Conservation (phyloP, 2,113 vertebrate genomes). For the Anser brachyrhynchus region DNA sequence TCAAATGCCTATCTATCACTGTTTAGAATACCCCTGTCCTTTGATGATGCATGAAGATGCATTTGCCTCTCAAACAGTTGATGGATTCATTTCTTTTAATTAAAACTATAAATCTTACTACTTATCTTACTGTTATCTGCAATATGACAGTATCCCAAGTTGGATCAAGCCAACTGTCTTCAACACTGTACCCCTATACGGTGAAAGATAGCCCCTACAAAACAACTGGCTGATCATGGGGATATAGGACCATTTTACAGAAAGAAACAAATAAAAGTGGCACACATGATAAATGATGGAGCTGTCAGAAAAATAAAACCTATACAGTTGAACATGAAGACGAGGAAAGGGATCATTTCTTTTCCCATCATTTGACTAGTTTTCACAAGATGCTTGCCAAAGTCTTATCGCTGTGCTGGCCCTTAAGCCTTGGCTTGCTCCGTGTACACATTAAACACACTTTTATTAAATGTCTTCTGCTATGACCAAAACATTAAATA, state of each 20-base stretch:
- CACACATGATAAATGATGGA: background rate
- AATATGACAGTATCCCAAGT: background rate
- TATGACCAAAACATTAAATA: background rate
- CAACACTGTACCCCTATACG: fast-evolving
- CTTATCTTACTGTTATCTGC: background rate
- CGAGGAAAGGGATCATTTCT: background rate
- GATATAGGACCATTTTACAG: background rate
- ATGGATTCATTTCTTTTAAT: background rate
- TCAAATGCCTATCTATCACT: background rate
- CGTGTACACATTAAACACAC: background rate
- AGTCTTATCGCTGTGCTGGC: background rate
- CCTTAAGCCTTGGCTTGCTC: background rate
- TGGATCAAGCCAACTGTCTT: background rate
- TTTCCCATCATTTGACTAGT: background rate
- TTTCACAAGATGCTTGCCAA: background rate
- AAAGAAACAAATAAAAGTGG: background rate
- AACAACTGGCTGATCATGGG: background rate
- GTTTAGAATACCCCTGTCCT: background rate
- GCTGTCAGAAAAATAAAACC: background rate
- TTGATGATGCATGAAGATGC: background rate
- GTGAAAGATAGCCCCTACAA: background rate
- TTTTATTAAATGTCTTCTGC: background rate
- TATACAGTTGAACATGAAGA: background rate
- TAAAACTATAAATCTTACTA: background rate
- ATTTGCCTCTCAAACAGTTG: background rate